Percentiles rank a stretch among this genome's conserved stretches.
Evolutionary conservation across 2,797 vertebrate genomes (phyloP).

Genomic region (Haliaeetus vocifer): DNA sequence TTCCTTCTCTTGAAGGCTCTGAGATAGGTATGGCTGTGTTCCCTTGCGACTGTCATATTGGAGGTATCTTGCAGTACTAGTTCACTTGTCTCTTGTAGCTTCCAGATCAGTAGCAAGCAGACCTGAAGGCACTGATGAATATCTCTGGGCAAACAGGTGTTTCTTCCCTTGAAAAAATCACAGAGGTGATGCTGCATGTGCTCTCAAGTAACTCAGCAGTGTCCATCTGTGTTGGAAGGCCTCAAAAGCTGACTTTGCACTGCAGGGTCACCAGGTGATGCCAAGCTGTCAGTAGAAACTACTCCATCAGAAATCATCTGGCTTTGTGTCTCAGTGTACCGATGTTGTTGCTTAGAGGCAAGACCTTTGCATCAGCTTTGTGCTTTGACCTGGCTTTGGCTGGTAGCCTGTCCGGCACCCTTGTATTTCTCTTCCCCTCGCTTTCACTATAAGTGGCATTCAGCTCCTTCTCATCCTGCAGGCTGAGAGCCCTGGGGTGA

Average conservation of each 20-base stretch:
- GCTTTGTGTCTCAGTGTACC: neutral
- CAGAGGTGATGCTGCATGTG: neutral
- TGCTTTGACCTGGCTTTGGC: neutral
- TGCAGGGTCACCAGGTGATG: neutral
- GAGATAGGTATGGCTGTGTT: neutral
- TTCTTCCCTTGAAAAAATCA: neutral
- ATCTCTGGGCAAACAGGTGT: neutral
- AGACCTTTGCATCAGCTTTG: neutral
- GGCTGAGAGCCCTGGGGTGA: neutral
- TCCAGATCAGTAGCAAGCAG: neutral
- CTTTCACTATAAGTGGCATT: neutral
- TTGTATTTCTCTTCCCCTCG: neutral
- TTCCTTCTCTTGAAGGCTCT: neutral
- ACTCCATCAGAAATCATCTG: neutral
- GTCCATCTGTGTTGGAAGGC: neutral
- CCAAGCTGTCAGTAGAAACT: neutral
- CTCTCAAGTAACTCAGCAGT: neutral
- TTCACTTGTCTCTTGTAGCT: neutral
- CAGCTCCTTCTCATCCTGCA: neutral
- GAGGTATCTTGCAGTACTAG: neutral
- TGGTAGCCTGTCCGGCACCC: neutral
- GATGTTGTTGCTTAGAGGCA: neutral
- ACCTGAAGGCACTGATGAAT: neutral
- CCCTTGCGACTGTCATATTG: accelerated
- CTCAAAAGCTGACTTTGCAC: neutral